These are phyloP conservation scores for Allenopithecus nigroviridis DNA, from an alignment of 2,797 vertebrate species.

Conservation along the genomic window DNA sequence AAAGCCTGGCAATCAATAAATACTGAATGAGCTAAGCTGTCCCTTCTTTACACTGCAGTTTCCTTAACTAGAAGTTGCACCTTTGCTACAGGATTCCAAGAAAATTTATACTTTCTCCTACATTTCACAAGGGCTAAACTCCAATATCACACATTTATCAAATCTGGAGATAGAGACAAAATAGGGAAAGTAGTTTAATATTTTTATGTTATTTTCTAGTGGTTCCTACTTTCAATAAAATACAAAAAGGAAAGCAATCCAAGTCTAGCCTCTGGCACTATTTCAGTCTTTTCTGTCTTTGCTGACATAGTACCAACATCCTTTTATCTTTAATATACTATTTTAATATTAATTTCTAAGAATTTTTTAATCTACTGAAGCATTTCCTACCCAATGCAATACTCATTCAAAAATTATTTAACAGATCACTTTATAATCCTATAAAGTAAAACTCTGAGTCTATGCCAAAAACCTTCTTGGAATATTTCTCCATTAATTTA, in stretches of 20 bases:
- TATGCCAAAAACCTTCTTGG: neutral
- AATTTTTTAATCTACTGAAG: neutral
- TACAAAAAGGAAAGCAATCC: neutral
- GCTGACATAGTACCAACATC: neutral
- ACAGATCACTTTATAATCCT: neutral
- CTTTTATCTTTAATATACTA: neutral
- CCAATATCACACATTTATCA: neutral
- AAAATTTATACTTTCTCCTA: neutral
- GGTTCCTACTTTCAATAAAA: constrained; percentile 6
- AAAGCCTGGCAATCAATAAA: neutral
- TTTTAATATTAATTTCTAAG: neutral
- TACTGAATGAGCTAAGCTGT: neutral
- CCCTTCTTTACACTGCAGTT: neutral
- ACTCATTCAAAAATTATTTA: neutral
- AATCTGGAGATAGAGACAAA: neutral
- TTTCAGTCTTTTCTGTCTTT: neutral
- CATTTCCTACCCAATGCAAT: neutral
- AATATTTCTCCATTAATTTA: neutral
- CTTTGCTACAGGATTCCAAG: neutral
- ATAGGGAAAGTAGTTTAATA: neutral
- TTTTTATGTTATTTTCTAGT: neutral
- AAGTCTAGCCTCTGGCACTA: neutral
- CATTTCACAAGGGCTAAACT: neutral
- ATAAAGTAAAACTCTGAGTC: neutral
- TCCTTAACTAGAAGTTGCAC: neutral